Evolutionary conservation across 2,888 invertebrate genomes (phyloP).

Genomic region (Parnassius glacialis): DNA sequence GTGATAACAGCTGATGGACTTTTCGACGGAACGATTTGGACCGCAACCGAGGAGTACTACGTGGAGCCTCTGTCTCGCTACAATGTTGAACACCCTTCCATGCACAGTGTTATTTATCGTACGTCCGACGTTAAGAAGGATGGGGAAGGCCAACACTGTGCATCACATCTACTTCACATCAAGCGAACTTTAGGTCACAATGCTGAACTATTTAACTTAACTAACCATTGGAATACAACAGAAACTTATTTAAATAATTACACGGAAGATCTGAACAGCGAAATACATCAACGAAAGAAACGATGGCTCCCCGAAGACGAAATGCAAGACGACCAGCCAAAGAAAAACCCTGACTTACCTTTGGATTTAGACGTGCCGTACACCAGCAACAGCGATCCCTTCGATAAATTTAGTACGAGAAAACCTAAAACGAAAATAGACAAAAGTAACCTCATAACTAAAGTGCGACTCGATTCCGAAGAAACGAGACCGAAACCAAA

Average conservation of each 20-base stretch:
- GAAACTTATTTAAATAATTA: conserved; percentile 52
- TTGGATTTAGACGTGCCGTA: conserved; percentile 84
- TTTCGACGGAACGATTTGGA: conserved; percentile 93
- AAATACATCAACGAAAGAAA: conserved; percentile 74
- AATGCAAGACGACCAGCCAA: conserved; percentile 80
- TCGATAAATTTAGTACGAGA: conserved; percentile 70
- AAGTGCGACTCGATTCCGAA: conserved; percentile 75
- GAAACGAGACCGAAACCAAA: conserved; percentile 83
- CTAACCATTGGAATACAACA: conserved; percentile 51
- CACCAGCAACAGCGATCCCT: conserved; percentile 81
- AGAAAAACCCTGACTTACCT: conserved; percentile 83
- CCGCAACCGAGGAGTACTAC: conserved; percentile 89
- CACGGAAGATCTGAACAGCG: conserved; percentile 61
- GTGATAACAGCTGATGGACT: conserved; percentile 92
- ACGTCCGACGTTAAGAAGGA: conserved; percentile 86
- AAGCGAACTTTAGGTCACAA: conserved; percentile 59
- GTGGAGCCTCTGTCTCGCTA: conserved; percentile 90
- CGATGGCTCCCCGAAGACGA: conserved; percentile 86
- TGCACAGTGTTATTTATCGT: conserved; percentile 93
- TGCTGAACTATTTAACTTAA: conserved; percentile 67
- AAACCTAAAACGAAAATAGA: conserved; percentile 77
- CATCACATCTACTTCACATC: conserved; percentile 82
- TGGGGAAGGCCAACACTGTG: conserved; percentile 68
- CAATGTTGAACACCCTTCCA: conserved; percentile 72
- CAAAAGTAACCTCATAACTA: conserved; percentile 77